Conservation (phyloP, 1,140 invertebrate genomes). For the Archivesica marissinica region DNA sequence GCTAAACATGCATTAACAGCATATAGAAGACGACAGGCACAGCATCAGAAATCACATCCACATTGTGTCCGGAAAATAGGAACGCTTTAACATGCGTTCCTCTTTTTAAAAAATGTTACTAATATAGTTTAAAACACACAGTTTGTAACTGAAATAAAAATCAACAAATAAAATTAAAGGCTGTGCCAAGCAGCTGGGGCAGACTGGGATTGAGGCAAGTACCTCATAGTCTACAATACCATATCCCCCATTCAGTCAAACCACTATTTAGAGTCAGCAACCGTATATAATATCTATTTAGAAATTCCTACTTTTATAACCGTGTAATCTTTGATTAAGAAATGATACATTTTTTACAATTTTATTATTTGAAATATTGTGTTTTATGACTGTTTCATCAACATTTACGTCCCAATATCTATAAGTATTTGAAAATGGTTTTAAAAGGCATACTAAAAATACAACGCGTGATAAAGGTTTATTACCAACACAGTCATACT, state of each 20-base stretch:
- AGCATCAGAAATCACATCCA: no score
- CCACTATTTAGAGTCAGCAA: neutral
- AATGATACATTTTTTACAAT: neutral
- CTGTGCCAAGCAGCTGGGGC: no score
- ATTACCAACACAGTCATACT: neutral
- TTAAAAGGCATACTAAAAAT: slow-evolving; percentile 1
- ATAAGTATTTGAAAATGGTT: slow-evolving; percentile 18
- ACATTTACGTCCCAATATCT: slow-evolving; percentile 2
- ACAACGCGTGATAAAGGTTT: slow-evolving; percentile 13
- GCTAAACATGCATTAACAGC: no score
- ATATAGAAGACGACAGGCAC: no score
- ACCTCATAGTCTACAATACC: neutral
- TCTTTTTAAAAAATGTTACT: no score
- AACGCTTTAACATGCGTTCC: no score
- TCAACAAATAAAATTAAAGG: no score
- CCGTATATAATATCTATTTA: neutral
- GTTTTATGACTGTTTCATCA: slow-evolving; percentile 10
- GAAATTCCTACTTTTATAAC: neutral
- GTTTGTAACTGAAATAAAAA: no score
- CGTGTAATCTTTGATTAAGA: neutral
- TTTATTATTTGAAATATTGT: neutral
- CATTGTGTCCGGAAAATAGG: no score
- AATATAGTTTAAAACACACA: no score
- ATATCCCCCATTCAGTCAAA: neutral
- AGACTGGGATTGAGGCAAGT: no score